Base-by-base conservation (phyloP, 2,797 vertebrate genomes). In the Pangasius djambal region DNA sequence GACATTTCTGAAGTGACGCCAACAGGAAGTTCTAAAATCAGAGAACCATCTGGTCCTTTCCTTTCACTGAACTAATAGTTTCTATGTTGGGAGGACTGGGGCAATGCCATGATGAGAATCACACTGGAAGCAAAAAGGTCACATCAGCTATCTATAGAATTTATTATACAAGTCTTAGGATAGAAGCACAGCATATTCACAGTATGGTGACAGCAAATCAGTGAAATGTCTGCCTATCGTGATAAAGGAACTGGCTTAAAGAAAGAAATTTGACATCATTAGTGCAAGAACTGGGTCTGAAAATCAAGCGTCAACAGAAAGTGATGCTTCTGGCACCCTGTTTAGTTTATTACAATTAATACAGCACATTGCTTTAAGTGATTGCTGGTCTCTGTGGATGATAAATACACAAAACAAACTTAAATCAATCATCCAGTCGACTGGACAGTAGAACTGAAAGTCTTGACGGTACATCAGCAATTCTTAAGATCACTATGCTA, bases 11-110 rank as follows among this genome's bases (percentile, higher is more conserved):
- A 87, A 77, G 69, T 5, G 67, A 65, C 50, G 70, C 79, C 88
- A 83, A 83, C 65, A 83, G 85, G 85, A 72, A 87, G 48, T 83
- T 77, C 69, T 28, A 86, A 87, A 92, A 93, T 84, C 87, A 89
- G 92, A 88, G 69, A 61, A 69, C 44, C 79, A 81, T 77, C 69
- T 83, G 88, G 67, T 82, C 63, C 18, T 48, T 74, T 18, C 34
- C 34, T 59, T 70, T 82, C n/a, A 18, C 88, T 77, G 85, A 37
- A 67, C 28, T 89, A 89, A 83, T 83, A 83, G 59, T 48, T 50
- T 69, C 59, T 28, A 74, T 52, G 55, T 75, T 83, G 50, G 44
- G 69, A 87, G 34, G n/a, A 83, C 61, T 28, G 55, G 40, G n/a
- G 44, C 31, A 86, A 83, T n/a, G 10, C 8, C 48, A 50, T 83